Conservation (phyloP, 2,888 invertebrate genomes). For the Germaria angustata region DNA sequence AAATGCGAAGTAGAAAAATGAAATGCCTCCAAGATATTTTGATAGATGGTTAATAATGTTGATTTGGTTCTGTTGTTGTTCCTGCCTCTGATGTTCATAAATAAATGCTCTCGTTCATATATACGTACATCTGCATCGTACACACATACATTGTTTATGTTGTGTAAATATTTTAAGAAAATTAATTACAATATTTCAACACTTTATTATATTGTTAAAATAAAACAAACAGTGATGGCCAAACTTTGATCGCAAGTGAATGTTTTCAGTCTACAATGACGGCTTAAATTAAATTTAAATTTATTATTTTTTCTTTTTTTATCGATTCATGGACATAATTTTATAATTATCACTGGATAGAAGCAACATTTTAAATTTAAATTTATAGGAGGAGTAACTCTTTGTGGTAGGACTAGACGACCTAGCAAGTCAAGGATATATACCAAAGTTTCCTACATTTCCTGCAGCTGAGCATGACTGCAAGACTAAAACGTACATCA, state of each 20-base stretch:
- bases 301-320: neutral
- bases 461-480: too few species aligned
- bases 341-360: neutral
- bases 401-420: too few species aligned
- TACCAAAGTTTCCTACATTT: too few species aligned
- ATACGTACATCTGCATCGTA: neutral
- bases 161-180: conserved; percentile 56
- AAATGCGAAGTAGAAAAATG: conserved; percentile 62
- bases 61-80: conserved; percentile 14
- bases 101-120: neutral
- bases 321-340: neutral
- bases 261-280: neutral
- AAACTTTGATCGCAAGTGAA: neutral
- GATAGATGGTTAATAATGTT: conserved; percentile 75
- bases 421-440: too few species aligned
- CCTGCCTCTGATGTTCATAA: conserved; percentile 54
- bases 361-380: too few species aligned
- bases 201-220: neutral
- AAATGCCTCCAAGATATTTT: conserved; percentile 68
- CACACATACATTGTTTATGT: neutral
- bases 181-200: conserved; percentile 77
- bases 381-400: too few species aligned
- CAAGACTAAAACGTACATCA: too few species aligned
- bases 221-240: conserved; percentile 37
- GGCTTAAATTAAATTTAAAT: neutral